Base-by-base conservation (phyloP, 2,797 vertebrate genomes). In the Sebastes glaucus region DNA sequence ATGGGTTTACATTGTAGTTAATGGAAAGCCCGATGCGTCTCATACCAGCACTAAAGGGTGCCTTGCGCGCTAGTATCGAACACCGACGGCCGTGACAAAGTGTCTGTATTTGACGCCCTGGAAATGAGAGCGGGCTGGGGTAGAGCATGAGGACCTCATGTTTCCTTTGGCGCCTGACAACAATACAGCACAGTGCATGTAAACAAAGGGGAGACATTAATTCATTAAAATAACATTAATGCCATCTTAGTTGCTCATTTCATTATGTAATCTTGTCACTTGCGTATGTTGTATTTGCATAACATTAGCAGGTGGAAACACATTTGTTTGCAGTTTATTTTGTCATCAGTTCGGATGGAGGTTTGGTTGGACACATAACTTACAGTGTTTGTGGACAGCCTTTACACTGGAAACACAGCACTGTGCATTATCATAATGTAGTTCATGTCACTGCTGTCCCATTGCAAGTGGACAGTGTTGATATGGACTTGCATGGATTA, bases 401-500 rank as follows among this genome's bases (percentile, higher is more conserved):
- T 52, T 65, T 22, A 38, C 22, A 42, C 10, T 66, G 59, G 42
- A 33, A 27, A 23, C 22, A 16, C 59, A 64, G 56, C 30, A n/a
- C 23, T 49, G 32, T 52, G 20, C 53, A 35, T 70, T 55, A 66
- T 67, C 66, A 55, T 38, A 30, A 33, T 61, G 65, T 2, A 33
- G 22, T 55, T 56, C n/a, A 55, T 78, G 49, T 76, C 46, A 25
- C 56, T 55, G 38, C 57, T 59, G 76, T 49, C 14, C 52, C 11
- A 32, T 33, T 71, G 33, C 25, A 59, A 53, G 38, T 71, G 46
- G 10, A 33, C 75, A 62, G 33, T 83, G 72, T 72, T 75, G 67
- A 60, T 75, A 27, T 76, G 56, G 71, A 68, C 64, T 77, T 33
- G 22, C 23, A 42, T 81, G 80, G 91, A 93, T 92, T 89, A 90